These are phyloP conservation scores for Salminus brasiliensis DNA, from an alignment of 2,113 vertebrate species.

Conservation along the genomic window DNA sequence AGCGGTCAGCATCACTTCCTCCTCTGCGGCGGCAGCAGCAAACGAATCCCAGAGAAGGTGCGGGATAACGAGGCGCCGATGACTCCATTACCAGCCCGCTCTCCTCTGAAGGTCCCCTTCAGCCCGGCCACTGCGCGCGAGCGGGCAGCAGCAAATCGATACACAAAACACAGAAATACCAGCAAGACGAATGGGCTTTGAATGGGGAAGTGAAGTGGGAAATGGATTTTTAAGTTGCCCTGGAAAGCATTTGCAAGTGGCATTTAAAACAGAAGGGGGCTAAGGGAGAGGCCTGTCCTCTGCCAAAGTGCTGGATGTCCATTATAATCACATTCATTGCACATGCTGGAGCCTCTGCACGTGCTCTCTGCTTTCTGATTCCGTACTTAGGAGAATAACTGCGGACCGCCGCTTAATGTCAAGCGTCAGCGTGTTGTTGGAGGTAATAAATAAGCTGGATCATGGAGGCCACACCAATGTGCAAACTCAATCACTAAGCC, in stretches of 20 bases:
- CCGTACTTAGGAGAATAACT: constrained; percentile 38
- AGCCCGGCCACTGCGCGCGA: constrained; percentile 24
- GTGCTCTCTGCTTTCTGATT: constrained; percentile 36
- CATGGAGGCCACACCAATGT: constrained; percentile 27
- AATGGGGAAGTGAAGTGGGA: constrained; percentile 64
- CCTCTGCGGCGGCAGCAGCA: constrained; percentile 1
- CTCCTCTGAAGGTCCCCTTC: constrained; percentile 59
- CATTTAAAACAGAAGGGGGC: constrained; percentile 61
- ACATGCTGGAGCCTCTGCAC: constrained; percentile 37
- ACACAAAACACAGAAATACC: constrained; percentile 65
- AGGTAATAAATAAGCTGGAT: constrained; percentile 49
- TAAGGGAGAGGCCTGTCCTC: constrained; percentile 38
- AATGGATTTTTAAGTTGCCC: constrained; percentile 72
- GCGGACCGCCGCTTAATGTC: constrained; percentile 43
- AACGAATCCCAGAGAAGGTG: constrained; percentile 19
- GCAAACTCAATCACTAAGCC: constrained; percentile 38
- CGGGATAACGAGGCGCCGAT: constrained; percentile 54
- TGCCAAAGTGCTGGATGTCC: constrained; percentile 42
- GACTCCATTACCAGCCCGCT: constrained; percentile 55
- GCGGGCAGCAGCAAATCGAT: constrained; percentile 69
- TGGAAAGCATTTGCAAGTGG: constrained; percentile 63
- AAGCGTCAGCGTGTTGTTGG: constrained; percentile 44
- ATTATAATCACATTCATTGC: constrained; percentile 51
- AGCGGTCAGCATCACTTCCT: constrained; percentile 29
- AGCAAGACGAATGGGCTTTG: constrained; percentile 65